Evolutionary conservation across 2,113 vertebrate genomes (phyloP).

Genomic region (Seriola rivoliana): DNA sequence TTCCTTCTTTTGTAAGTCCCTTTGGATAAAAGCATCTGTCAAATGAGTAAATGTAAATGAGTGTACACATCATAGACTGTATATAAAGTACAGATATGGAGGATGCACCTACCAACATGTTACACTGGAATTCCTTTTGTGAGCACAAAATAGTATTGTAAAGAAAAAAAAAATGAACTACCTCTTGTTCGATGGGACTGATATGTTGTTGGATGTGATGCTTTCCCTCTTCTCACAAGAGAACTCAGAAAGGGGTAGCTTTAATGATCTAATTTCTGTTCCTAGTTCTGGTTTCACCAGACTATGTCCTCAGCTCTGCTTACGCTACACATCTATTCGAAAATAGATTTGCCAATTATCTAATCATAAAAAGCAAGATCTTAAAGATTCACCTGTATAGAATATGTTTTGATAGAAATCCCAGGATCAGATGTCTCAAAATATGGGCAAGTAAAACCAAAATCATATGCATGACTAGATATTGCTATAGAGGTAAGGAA

Average conservation of each 20-base stretch:
- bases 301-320: too few species aligned
- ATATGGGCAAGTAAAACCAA: too few species aligned
- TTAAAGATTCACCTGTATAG: too few species aligned
- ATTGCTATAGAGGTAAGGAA: too few species aligned
- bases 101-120: neutral
- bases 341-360: neutral
- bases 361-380: neutral
- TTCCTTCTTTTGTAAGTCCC: too few species aligned
- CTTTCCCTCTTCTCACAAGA: neutral
- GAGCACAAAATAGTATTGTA: neutral
- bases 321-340: neutral
- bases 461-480: too few species aligned
- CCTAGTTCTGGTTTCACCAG: neutral
- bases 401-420: neutral
- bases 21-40: too few species aligned
- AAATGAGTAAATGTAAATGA: too few species aligned
- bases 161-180: slow-evolving; percentile 7
- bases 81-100: neutral
- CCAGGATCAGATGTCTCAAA: too few species aligned
- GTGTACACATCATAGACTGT: too few species aligned
- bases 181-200: slow-evolving; percentile 15
- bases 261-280: slow-evolving; percentile 16
- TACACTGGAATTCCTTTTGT: neutral
- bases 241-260: neutral
- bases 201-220: neutral